Conservation (phyloP, 2,888 invertebrate species). For the Hemaris fuciformis region DNA sequence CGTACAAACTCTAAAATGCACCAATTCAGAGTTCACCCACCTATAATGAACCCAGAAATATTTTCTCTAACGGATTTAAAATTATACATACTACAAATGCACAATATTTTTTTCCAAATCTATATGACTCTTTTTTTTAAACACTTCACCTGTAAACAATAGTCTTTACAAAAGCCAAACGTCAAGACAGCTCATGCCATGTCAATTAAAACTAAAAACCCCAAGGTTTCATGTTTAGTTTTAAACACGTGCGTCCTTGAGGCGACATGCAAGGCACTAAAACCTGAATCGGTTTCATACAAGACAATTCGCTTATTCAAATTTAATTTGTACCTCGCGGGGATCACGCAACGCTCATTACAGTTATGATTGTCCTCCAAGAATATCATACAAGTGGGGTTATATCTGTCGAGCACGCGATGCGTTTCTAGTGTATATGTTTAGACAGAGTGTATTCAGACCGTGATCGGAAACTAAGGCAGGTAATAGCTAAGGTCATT, state of each 20-base stretch:
- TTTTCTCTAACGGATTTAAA: no score
- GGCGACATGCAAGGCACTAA: neutral
- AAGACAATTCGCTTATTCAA: conserved; percentile 13
- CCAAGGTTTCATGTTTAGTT: neutral
- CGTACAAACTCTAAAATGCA: no score
- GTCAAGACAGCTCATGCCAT: neutral
- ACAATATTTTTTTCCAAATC: no score
- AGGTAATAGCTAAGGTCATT: no score
- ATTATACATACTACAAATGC: no score
- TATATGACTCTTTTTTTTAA: no score
- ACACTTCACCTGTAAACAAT: no score
- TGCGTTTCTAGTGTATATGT: neutral
- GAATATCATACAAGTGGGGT: neutral
- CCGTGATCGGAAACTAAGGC: no score
- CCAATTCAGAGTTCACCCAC: no score
- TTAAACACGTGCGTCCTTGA: neutral
- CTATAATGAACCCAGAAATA: no score
- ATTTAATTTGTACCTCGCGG: conserved; percentile 16
- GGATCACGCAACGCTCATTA: conserved; percentile 11
- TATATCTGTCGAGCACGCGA: conserved; percentile 10
- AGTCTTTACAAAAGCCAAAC: no score
- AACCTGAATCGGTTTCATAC: conserved; percentile 8
- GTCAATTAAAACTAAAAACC: neutral
- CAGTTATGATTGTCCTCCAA: conserved; percentile 12
- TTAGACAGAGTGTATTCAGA: no score